Base-by-base conservation (phyloP, 2,888 invertebrate genomes). In the Halictus ligatus region DNA sequence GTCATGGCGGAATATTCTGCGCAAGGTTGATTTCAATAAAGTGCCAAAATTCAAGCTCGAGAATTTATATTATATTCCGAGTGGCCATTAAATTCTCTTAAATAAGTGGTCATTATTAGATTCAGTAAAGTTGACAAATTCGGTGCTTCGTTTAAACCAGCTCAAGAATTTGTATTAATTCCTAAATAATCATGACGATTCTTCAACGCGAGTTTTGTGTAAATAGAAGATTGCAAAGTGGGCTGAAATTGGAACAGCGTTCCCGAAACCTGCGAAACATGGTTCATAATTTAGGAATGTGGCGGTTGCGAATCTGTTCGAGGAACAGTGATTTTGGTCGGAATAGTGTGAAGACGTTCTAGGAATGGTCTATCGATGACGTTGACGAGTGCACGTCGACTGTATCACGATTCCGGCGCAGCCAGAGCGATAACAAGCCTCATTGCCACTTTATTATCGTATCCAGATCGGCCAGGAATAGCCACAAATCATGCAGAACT, bases 391-490 rank as follows among this genome's bases (percentile, higher is more conserved):
- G 88, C 88, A 82, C 88, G 89, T 89, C 90, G 89, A 82, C 86
- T 82, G 88, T 77, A 81, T 81, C 83, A 75, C 84, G 88, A 89
- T 90, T 87, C 92, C 89, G 90, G 91, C 90, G 91, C 87, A 92
- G 92, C 92, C 91, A 89, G 89, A 90, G 91, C 91, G 92, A 93
- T 95, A 95, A 95, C 95, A 94, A 95, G 95, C 93, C 92, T 94
- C 94, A 94, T 94, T 94, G 95, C 94, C 94, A 94, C 95, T 94
- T 94, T 94, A 94, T 94, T 94, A 95, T 95, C 95, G 92, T 93
- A 89, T 90, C 88, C 89, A 89, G 92, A 94, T 94, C 95, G 91
- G 90, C 90, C 93, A 91, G 91, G 93, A 93, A 94, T 94, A 93
- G 93, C 92, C 92, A 94, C 94, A 94, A 94, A 95, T 95, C 94